These are phyloP conservation scores for Fragum whitleyi DNA, from an alignment of 2,888 invertebrate species.

Conservation along the genomic window DNA sequence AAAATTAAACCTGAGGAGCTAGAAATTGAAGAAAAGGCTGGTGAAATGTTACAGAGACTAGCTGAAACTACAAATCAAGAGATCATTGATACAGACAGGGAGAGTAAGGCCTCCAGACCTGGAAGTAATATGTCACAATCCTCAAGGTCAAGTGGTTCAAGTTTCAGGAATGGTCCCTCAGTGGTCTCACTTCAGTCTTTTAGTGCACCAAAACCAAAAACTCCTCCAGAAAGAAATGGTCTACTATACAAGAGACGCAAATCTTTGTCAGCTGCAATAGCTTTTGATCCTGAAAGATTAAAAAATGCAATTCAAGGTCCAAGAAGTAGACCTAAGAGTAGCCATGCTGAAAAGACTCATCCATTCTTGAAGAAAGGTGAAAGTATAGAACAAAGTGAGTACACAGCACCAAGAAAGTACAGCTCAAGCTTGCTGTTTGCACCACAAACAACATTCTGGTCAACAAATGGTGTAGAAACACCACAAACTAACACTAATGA, in stretches of 20 bases:
- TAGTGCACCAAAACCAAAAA: background rate
- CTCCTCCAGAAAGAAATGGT: background rate
- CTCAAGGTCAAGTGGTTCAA: conserved; percentile 1
- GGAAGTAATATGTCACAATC: conserved; percentile 13
- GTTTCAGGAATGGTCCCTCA: background rate
- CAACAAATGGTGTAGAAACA: conserved; percentile 16
- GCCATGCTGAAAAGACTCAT: conserved; percentile 13
- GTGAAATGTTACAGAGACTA: background rate
- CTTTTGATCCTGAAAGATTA: conserved; percentile 18
- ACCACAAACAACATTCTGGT: conserved; percentile 1
- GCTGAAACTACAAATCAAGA: background rate
- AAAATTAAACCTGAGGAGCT: background rate
- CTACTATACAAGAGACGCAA: conserved; percentile 8
- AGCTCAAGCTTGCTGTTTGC: background rate
- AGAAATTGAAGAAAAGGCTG: background rate
- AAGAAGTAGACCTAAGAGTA: conserved; percentile 15
- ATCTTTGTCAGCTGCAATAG: conserved; percentile 14
- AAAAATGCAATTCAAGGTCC: conserved; percentile 20
- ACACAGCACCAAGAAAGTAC: background rate
- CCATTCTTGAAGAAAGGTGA: conserved; percentile 10
- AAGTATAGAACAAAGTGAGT: background rate
- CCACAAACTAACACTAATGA: background rate
- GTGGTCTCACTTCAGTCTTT: conserved; percentile 13
- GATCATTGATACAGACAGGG: background rate
- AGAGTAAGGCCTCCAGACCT: background rate